phyloP scores from a whole-genome alignment of 1,140 invertebrate species.

The Scaptomyza hsui region DNA sequence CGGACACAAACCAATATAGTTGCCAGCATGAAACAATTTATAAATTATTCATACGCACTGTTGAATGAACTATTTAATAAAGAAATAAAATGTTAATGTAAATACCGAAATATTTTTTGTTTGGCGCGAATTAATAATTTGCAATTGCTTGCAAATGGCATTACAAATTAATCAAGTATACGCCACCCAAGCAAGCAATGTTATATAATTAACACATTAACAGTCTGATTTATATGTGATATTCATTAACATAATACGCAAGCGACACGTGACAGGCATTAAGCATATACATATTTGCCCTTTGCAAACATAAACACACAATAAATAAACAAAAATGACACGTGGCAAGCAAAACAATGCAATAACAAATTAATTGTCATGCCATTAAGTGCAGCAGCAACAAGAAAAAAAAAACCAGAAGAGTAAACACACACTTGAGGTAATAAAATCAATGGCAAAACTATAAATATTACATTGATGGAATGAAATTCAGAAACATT shows the following conservation, averaged over 20 bases:
- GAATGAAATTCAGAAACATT: no score
- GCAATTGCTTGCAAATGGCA: constrained; percentile 25
- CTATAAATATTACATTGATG: neutral
- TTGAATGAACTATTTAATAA: neutral
- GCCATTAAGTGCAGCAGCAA: constrained; percentile 72
- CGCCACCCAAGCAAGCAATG: constrained; percentile 31
- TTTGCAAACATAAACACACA: constrained; percentile 58
- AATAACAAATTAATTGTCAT: constrained; percentile 72
- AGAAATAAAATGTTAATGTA: neutral
- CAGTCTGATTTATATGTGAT: constrained; percentile 68
- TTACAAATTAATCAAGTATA: constrained; percentile 48
- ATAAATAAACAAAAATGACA: constrained; percentile 55
- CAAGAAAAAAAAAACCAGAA: constrained; percentile 27
- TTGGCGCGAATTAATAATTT: constrained; percentile 2
- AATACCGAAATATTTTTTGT: neutral
- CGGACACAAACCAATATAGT: constrained; percentile 15
- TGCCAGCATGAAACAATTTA: constrained; percentile 23
- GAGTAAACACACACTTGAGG: constrained; percentile 38
- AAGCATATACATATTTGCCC: constrained; percentile 57
- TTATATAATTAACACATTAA: constrained; percentile 77
- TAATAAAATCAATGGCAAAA: constrained; percentile 58
- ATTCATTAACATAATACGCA: constrained; percentile 65
- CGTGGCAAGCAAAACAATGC: constrained; percentile 29
- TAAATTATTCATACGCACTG: constrained; percentile 29
- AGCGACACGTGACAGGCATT: constrained; percentile 56